Percentiles rank a stretch among this genome's conserved stretches.
These are phyloP conservation scores for Halictus quadricinctus DNA, from an alignment of 2,888 invertebrate species.

Conservation along the genomic window DNA sequence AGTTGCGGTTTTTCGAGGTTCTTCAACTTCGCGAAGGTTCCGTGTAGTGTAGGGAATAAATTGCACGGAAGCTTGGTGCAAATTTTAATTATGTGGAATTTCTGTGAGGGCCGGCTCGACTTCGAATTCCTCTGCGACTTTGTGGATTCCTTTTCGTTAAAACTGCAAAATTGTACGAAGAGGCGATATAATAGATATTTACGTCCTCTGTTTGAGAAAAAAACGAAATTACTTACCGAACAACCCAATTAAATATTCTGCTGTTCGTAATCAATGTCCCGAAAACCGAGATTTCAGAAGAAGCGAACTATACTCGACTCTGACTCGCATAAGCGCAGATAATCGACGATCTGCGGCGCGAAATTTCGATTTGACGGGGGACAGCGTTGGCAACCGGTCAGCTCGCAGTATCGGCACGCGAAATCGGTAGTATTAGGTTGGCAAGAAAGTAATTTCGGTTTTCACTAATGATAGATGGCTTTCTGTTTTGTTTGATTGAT, in stretches of 20 bases:
- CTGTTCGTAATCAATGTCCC: not conserved
- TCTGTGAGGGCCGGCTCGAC: no score
- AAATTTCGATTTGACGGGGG: not conserved
- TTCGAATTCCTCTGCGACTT: no score
- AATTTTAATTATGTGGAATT: not conserved
- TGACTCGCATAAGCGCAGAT: not conserved
- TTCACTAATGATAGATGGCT: no score
- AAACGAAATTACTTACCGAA: no score
- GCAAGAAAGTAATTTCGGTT: no score
- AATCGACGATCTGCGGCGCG: not conserved
- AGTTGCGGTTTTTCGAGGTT: not conserved
- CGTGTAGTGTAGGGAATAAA: not conserved
- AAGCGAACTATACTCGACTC: no score
- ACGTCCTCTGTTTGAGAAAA: no score
- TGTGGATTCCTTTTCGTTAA: no score
- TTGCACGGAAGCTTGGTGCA: not conserved
- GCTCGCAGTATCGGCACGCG: constrained; percentile 31
- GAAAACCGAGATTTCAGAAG: not conserved
- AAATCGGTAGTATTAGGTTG: constrained; percentile 48
- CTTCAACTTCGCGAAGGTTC: not conserved
- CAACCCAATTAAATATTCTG: no score
- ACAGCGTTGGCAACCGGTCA: not conserved
- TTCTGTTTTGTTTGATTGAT: no score
- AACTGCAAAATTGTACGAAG: no score
- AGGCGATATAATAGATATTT: no score